Evolutionary conservation across 2,797 vertebrate genomes (phyloP).

Genomic region (Pangasius djambal): DNA sequence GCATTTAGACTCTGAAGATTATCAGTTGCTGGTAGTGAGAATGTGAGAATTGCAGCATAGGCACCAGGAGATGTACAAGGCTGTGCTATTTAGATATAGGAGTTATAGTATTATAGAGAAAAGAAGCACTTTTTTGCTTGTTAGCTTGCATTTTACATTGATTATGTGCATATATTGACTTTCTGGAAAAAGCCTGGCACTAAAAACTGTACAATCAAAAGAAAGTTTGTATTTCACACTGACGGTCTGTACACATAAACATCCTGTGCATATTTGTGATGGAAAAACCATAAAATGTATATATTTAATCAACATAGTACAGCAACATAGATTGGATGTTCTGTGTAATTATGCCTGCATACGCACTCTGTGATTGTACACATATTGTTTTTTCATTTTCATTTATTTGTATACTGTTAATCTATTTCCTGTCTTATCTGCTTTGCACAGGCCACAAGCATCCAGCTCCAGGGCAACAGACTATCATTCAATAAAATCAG

Average conservation of each 20-base stretch:
- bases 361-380: neutral
- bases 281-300: neutral
- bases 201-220: neutral
- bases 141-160: neutral
- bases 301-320: neutral
- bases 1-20: neutral
- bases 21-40: neutral
- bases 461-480: neutral
- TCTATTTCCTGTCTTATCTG: constrained; percentile 20
- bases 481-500: constrained; percentile 1
- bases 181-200: neutral
- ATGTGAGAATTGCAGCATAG: neutral
- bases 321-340: neutral
- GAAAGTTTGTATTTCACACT: neutral
- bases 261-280: neutral
- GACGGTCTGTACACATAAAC: neutral
- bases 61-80: neutral
- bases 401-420: neutral
- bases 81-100: neutral
- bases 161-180: neutral
- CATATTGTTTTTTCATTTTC: neutral
- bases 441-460: constrained; percentile 18
- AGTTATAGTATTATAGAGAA: too few species aligned
- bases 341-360: neutral
- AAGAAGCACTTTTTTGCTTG: neutral